Conservation (phyloP, 2,797 vertebrate species). For the Hoplostethus atlanticus region DNA sequence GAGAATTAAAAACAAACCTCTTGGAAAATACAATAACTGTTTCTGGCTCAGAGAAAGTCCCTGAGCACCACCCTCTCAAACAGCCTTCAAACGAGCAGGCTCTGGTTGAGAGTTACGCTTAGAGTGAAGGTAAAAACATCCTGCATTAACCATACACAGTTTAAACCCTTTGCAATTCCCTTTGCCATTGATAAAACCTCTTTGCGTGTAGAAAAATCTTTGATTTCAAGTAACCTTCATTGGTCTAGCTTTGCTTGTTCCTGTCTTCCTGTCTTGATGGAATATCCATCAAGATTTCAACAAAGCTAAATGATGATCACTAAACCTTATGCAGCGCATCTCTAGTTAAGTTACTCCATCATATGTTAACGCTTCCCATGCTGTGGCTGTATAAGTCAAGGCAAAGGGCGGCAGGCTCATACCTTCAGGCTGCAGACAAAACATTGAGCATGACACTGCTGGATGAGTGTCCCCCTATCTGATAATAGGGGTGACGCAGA, state of each 20-base stretch:
- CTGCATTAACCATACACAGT: not conserved
- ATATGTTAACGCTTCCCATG: not conserved
- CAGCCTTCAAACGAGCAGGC: slow-evolving; percentile 11
- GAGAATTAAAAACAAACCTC: slow-evolving; percentile 74
- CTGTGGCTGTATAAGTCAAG: slow-evolving; percentile 24
- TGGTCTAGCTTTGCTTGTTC: not conserved
- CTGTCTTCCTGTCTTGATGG: too few relatives aligned
- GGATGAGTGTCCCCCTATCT: slow-evolving; percentile 37
- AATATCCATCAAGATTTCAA: too few relatives aligned
- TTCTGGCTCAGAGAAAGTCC: slow-evolving; percentile 50
- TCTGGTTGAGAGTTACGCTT: not conserved
- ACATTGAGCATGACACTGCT: slow-evolving; percentile 35
- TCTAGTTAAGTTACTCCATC: not conserved
- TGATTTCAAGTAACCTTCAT: not conserved
- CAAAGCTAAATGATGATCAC: not conserved
- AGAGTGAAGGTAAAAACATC: not conserved
- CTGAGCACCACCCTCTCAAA: slow-evolving; percentile 37
- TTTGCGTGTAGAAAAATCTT: not conserved
- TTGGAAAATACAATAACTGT: slow-evolving; percentile 64
- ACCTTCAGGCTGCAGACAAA: slow-evolving; percentile 48
- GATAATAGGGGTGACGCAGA: slow-evolving; percentile 64
- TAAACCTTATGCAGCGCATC: not conserved
- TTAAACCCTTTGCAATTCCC: not conserved
- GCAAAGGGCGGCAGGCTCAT: slow-evolving; percentile 16
- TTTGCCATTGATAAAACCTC: not conserved